Percentiles rank a stretch among this genome's conserved stretches.
Conservation (phyloP, 1,140 invertebrate genomes). For the Pararge aegeria region DNA sequence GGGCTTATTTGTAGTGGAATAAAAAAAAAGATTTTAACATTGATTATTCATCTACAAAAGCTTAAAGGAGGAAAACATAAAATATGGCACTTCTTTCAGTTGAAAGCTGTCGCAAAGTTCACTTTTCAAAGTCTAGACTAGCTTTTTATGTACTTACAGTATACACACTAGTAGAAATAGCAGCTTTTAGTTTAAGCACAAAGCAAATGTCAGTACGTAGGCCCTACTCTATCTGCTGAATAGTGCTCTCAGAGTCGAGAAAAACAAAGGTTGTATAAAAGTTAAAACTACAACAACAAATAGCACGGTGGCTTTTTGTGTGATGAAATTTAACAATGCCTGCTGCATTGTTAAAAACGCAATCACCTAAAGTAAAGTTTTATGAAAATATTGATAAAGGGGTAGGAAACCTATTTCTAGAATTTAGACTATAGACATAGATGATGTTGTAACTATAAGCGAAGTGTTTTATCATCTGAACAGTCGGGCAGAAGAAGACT, state of each 20-base stretch:
- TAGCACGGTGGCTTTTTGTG: not conserved
- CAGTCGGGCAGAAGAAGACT: too few relatives aligned
- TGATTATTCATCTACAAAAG: too few relatives aligned
- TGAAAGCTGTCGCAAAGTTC: not conserved
- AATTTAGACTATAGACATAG: too few relatives aligned
- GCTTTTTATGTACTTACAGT: not conserved
- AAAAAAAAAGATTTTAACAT: too few relatives aligned
- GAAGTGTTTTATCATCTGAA: too few relatives aligned
- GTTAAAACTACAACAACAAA: not conserved
- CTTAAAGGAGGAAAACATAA: not conserved
- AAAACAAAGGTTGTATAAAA: constrained; percentile 10
- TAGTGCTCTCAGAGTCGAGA: constrained; percentile 6
- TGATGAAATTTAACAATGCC: not conserved
- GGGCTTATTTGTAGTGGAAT: too few relatives aligned
- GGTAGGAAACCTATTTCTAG: too few relatives aligned
- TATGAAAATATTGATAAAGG: not conserved
- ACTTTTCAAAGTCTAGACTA: constrained; percentile 3
- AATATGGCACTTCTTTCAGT: not conserved
- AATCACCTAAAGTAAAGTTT: not conserved
- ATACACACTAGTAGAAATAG: not conserved
- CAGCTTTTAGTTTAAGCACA: not conserved
- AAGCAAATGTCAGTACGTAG: not conserved
- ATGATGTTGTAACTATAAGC: too few relatives aligned
- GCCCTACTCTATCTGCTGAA: not conserved
- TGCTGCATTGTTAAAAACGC: not conserved